Evolutionary conservation across 2,797 vertebrate species (phyloP).

Genomic region (Chelonia mydas): DNA sequence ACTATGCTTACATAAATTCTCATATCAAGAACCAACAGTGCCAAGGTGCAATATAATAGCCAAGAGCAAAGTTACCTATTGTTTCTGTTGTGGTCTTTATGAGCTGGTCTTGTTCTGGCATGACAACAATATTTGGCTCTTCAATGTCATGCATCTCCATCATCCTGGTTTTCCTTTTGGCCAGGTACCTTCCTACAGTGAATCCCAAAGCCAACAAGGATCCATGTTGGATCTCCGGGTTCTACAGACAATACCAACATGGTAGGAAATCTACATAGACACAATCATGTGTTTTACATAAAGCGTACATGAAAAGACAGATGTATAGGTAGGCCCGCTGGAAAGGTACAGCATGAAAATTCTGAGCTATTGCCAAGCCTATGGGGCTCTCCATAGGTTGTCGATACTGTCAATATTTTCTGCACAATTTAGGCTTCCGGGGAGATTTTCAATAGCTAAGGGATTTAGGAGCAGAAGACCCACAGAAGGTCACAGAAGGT

Average conservation of each 20-base stretch:
- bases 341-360: background rate
- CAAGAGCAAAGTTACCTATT: constrained; percentile 86
- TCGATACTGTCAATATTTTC: background rate
- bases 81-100: constrained; percentile 91
- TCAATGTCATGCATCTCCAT: constrained; percentile 77
- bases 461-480: background rate
- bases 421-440: background rate
- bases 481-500: background rate
- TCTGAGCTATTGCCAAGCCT: background rate
- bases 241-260: constrained; percentile 82
- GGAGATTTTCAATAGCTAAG: background rate
- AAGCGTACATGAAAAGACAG: background rate
- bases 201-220: constrained; percentile 96
- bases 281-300: background rate
- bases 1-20: background rate
- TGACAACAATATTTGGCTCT: constrained; percentile 75
- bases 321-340: background rate
- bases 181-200: constrained; percentile 93
- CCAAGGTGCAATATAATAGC: background rate
- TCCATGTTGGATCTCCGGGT: constrained; percentile 94
- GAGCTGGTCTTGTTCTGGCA: constrained; percentile 88
- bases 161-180: constrained; percentile 83
- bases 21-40: background rate
- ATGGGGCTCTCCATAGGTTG: background rate
- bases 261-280: constrained; percentile 4